phyloP scores from a whole-genome alignment of 2,888 invertebrate species.

The Tricholauxania praeusta region DNA sequence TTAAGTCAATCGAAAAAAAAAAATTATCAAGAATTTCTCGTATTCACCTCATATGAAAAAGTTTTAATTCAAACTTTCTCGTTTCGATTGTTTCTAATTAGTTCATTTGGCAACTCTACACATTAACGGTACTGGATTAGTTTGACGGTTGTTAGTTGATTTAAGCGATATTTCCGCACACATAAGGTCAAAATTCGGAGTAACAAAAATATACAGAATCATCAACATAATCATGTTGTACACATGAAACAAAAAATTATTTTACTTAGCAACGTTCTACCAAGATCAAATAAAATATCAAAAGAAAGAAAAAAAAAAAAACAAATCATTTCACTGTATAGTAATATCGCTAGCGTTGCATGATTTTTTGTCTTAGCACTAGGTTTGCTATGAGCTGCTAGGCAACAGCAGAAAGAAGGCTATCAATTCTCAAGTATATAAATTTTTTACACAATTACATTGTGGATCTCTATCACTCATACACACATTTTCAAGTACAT shows the following conservation, averaged over 20 bases:
- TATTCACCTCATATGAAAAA: no score
- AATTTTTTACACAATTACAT: slow-evolving; percentile 18
- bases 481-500: slow-evolving; percentile 40
- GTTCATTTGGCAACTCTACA: no score
- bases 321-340: neutral
- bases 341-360: no score
- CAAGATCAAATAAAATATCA: neutral
- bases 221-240: neutral
- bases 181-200: neutral
- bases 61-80: no score
- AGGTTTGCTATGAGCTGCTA: slow-evolving; percentile 3
- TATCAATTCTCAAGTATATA: slow-evolving; percentile 25
- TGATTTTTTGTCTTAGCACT: no score
- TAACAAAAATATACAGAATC: slow-evolving; percentile 1
- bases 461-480: slow-evolving; percentile 13
- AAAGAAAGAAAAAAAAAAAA: slow-evolving; percentile 6
- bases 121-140: no score
- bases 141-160: neutral
- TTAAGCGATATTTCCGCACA: neutral
- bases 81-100: no score
- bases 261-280: no score
- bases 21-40: no score
- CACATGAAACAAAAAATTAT: no score
- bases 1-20: no score
- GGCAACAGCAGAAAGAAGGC: slow-evolving; percentile 21